Evolutionary conservation across 2,113 vertebrate species (phyloP).

Genomic region (Brachypteracias leptosomus): DNA sequence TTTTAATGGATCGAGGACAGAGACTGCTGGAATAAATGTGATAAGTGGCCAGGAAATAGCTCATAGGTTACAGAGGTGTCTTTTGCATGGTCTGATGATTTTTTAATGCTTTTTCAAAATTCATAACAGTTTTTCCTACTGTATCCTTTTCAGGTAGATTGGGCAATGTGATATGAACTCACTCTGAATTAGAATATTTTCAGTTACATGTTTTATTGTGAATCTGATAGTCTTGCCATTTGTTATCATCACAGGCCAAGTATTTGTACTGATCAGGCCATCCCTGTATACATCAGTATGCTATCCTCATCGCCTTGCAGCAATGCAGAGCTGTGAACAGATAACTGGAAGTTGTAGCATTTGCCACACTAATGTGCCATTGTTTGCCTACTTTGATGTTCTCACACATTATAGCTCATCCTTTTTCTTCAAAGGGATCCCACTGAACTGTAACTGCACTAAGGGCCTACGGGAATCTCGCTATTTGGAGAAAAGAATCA

Average conservation of each 20-base stretch:
- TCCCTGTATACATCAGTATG: not conserved
- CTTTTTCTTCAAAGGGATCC: constrained; percentile 25
- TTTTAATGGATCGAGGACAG: not conserved
- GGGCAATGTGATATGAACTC: not conserved
- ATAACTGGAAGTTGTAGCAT: not conserved
- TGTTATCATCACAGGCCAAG: not conserved
- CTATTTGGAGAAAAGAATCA: not conserved
- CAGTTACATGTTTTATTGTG: not conserved
- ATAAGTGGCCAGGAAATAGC: not conserved
- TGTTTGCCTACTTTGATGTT: constrained; percentile 27
- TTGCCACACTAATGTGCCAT: not conserved
- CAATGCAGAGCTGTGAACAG: not conserved
- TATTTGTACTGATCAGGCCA: rapidly evolving
- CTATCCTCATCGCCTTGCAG: not conserved
- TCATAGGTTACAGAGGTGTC: not conserved
- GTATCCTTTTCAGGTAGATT: not conserved
- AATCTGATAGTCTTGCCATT: not conserved
- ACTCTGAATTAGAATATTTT: not conserved
- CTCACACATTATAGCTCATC: not conserved
- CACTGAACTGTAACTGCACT: not conserved
- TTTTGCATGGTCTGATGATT: not conserved
- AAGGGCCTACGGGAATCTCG: not conserved
- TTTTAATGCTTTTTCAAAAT: not conserved
- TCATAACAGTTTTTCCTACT: not conserved
- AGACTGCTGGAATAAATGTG: not conserved